These are phyloP conservation scores for Protobothrops mucrosquamatus DNA, from an alignment of 2,113 vertebrate genomes.

Conservation along the genomic window DNA sequence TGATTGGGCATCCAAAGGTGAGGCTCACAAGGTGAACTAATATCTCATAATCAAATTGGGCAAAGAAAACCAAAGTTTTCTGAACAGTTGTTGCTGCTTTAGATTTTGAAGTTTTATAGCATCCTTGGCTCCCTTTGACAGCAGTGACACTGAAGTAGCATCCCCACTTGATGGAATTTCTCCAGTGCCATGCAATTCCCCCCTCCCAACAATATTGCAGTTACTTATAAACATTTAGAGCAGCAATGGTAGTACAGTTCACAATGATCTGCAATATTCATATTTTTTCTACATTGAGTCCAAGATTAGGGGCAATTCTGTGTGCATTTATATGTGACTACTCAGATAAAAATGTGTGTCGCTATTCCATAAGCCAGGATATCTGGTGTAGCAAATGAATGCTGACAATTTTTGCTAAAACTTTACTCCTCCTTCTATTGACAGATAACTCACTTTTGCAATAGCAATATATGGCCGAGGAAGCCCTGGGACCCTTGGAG, in stretches of 20 bases:
- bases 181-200: background rate
- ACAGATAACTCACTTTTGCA: background rate
- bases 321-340: background rate
- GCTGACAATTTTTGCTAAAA: background rate
- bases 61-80: background rate
- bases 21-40: background rate
- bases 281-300: background rate
- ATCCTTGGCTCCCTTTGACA: background rate
- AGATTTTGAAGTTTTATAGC: background rate
- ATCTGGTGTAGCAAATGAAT: background rate
- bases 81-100: background rate
- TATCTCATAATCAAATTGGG: background rate
- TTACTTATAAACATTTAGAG: background rate
- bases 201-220: background rate
- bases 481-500: background rate
- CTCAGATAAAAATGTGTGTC: background rate
- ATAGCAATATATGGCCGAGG: background rate
- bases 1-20: background rate
- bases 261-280: background rate
- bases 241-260: background rate
- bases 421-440: background rate
- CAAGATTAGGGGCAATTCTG: background rate
- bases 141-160: background rate
- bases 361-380: background rate
- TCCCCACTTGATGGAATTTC: background rate